These are phyloP conservation scores for Pyrrhura leucotis DNA, from an alignment of 2,797 vertebrate genomes.

Conservation along the genomic window DNA sequence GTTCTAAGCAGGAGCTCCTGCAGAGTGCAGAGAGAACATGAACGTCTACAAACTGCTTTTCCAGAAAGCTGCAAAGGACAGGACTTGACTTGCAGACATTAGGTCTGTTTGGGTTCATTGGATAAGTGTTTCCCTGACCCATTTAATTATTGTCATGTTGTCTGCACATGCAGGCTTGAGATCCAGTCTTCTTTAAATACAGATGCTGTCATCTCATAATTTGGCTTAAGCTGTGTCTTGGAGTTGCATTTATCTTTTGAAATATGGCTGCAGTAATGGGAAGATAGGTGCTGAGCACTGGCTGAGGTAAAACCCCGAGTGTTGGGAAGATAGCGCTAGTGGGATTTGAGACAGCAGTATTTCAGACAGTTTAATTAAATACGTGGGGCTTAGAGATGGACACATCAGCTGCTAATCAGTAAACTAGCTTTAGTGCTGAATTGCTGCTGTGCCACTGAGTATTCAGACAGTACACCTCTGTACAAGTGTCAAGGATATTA, in stretches of 20 bases:
- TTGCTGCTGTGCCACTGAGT: background rate
- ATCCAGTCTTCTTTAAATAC: background rate
- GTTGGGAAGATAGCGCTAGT: background rate
- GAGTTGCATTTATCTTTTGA: background rate
- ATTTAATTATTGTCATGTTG: background rate
- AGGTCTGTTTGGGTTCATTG: conserved; percentile 1
- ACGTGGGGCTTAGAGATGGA: background rate
- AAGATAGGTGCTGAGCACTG: background rate
- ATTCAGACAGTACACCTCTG: background rate
- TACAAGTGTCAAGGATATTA: background rate
- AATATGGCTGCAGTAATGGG: background rate
- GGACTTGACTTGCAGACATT: conserved; percentile 27
- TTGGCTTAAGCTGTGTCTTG: background rate
- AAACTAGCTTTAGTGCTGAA: background rate
- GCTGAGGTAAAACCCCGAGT: background rate
- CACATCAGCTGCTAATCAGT: background rate
- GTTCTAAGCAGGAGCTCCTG: conserved; percentile 10
- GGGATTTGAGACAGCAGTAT: background rate
- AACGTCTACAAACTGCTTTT: conserved; percentile 11
- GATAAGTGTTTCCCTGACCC: background rate
- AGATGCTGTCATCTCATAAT: background rate
- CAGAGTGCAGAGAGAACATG: background rate
- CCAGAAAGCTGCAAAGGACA: background rate
- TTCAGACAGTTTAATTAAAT: background rate
- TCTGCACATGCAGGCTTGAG: background rate